These are phyloP conservation scores for Tridacna gigas DNA, from an alignment of 2,888 invertebrate genomes.

Conservation along the genomic window DNA sequence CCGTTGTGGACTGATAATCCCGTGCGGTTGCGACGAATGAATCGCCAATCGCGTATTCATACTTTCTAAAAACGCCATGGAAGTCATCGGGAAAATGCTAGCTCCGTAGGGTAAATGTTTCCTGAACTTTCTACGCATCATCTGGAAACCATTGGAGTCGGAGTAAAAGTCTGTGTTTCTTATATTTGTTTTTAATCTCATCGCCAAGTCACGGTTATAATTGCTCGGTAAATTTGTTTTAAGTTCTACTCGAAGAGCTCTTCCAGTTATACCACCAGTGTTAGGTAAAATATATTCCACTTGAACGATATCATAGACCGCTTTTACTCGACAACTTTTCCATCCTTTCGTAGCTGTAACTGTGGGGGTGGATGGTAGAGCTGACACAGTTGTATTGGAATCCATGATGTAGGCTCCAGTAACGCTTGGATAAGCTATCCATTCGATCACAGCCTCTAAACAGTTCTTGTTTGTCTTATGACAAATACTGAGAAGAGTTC, in stretches of 20 bases:
- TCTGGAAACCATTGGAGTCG: slow-evolving; percentile 82
- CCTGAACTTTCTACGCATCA: slow-evolving; percentile 77
- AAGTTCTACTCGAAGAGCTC: slow-evolving; percentile 39
- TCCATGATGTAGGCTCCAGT: slow-evolving; percentile 59
- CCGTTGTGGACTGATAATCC: slow-evolving; percentile 75
- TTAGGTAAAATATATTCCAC: slow-evolving; percentile 33
- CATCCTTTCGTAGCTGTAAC: slow-evolving; percentile 38
- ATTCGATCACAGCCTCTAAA: slow-evolving; percentile 40
- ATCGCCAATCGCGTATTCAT: slow-evolving; percentile 73
- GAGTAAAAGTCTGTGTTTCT: slow-evolving; percentile 78
- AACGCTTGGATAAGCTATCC: slow-evolving; percentile 41
- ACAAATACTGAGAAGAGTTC: slow-evolving; percentile 46
- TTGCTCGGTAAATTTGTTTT: slow-evolving; percentile 34
- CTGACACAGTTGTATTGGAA: slow-evolving; percentile 27
- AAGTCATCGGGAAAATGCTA: slow-evolving; percentile 83
- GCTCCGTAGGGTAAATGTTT: slow-evolving; percentile 76
- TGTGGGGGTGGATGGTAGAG: slow-evolving; percentile 10
- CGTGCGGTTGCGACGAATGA: slow-evolving; percentile 82
- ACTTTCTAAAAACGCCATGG: slow-evolving; percentile 80
- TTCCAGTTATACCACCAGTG: slow-evolving; percentile 28
- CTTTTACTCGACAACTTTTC: slow-evolving; percentile 42
- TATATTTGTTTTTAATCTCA: slow-evolving; percentile 77
- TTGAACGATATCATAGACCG: slow-evolving; percentile 29
- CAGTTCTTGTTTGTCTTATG: slow-evolving; percentile 47
- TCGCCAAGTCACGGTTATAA: slow-evolving; percentile 76